A percentile compares a stretch with the other conserved stretches of the same genome.
phyloP scores from a whole-genome alignment of 2,888 invertebrate genomes.

The Cybosia mesomella region DNA sequence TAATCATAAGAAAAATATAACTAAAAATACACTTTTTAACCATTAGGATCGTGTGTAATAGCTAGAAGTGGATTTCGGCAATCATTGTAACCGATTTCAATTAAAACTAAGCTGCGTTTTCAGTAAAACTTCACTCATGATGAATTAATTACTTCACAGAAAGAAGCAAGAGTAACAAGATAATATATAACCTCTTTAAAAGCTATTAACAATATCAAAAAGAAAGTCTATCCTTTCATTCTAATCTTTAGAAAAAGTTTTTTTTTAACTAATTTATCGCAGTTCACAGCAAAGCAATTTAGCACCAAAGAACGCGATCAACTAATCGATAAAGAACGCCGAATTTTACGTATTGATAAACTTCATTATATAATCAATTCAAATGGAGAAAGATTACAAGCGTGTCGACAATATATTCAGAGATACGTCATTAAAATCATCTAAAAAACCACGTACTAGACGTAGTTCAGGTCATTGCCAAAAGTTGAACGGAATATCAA shows the following conservation, averaged over 20 bases:
- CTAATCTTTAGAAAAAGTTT: too few species aligned
- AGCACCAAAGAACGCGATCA: conserved; percentile 22
- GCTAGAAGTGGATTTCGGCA: too few species aligned
- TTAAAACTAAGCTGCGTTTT: too few species aligned
- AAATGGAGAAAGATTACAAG: conserved; percentile 28
- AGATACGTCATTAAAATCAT: conserved; percentile 21
- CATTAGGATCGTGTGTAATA: too few species aligned
- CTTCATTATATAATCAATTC: conserved; percentile 22
- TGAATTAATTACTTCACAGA: conserved; percentile 6
- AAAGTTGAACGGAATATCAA: conserved; percentile 20
- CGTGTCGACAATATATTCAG: conserved; percentile 19
- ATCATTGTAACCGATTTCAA: too few species aligned
- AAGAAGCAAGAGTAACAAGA: not conserved
- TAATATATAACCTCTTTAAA: not conserved
- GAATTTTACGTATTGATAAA: conserved; percentile 42
- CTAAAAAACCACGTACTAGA: conserved; percentile 24
- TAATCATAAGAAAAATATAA: too few species aligned
- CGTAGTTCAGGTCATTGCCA: conserved; percentile 29
- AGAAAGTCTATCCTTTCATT: not conserved
- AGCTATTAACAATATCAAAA: conserved; percentile 3
- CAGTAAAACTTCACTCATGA: not conserved
- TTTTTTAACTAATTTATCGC: not conserved
- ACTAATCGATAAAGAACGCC: conserved; percentile 17
- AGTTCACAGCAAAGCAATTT: not conserved
- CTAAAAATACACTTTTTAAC: too few species aligned